Conservation (phyloP, 2,888 invertebrate genomes). For the Stenchaetothrips biformis region DNA sequence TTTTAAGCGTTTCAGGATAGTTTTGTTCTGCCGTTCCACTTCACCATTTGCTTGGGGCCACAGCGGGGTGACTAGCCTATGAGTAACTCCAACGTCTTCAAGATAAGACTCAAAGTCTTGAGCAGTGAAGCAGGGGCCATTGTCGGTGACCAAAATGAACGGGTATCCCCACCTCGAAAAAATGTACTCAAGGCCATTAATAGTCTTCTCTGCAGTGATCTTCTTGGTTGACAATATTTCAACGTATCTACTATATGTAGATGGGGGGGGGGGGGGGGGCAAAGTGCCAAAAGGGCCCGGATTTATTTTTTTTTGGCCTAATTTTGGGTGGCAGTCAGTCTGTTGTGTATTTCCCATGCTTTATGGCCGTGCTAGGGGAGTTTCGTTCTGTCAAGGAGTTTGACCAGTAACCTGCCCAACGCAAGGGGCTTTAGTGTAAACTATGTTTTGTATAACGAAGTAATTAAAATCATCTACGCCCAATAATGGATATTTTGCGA, state of each 20-base stretch:
- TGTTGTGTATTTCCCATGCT: too few species aligned
- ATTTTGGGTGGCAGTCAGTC: too few species aligned
- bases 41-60: constrained; percentile 40
- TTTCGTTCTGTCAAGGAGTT: too few species aligned
- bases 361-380: too few species aligned
- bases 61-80: constrained; percentile 32
- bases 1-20: constrained; percentile 38
- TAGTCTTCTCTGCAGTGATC: not conserved
- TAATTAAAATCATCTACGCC: too few species aligned
- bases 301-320: too few species aligned
- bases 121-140: constrained; percentile 26
- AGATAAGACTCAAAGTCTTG: constrained; percentile 27
- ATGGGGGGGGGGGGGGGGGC: too few species aligned
- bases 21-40: constrained; percentile 40
- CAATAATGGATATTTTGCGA: too few species aligned
- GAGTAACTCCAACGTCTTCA: not conserved
- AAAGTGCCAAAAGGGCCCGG: too few species aligned
- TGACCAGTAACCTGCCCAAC: too few species aligned
- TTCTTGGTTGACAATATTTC: not conserved
- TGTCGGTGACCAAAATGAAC: constrained; percentile 25
- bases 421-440: too few species aligned
- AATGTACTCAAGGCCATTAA: constrained; percentile 21
- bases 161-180: constrained; percentile 27
- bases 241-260: constrained; percentile 39
- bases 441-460: too few species aligned